Base-by-base conservation (phyloP, 2,888 invertebrate species). In the Agriopis aurantiaria region DNA sequence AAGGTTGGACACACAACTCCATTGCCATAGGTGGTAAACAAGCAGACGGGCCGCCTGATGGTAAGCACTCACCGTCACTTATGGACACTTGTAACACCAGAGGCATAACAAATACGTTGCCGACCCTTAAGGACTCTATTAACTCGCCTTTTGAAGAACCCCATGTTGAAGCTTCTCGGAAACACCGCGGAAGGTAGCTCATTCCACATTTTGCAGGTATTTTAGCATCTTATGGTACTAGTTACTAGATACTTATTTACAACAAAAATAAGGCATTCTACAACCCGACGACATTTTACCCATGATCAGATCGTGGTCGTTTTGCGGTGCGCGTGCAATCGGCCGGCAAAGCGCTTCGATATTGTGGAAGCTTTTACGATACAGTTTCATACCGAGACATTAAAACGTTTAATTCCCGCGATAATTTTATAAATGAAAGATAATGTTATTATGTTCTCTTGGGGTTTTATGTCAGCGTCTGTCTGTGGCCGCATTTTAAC, bases 351-450 rank as follows among this genome's bases (percentile, higher is more conserved):
- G 43, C 45, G 55, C 60, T 45, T 40, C 45, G 68, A 65, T 70
- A 68, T 61, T 53, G 68, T 52, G 68, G 51, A 58, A 51, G 56
- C 51, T 57, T 48, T 70, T 57, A 51, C 17, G 51, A 51, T 17
- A 49, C 49, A 14, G 51, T 8, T 51, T 51, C 10, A 51, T 51
- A 3, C 7, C 17, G 48, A 12, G 46, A 11, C 61, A 49, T 65
- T 72, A 66, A 74, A 72, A 68, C 71, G 59, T 56, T 75, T 69
- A 73, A 73, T 71, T 66, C 69, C 48, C 51, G n/a, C 57, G 58
- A 48, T 65, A 64, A 58, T 65, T 65, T 62, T 71, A 66, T 70
- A 69, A 60, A 72, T 68, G 45, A 61, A 59, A 69, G 69, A 73
- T 73, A 71, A 73, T 70, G 69, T 66, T 69, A 68, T 71, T 60